phyloP scores from a whole-genome alignment of 2,888 invertebrate species.

The Andrena camellia region DNA sequence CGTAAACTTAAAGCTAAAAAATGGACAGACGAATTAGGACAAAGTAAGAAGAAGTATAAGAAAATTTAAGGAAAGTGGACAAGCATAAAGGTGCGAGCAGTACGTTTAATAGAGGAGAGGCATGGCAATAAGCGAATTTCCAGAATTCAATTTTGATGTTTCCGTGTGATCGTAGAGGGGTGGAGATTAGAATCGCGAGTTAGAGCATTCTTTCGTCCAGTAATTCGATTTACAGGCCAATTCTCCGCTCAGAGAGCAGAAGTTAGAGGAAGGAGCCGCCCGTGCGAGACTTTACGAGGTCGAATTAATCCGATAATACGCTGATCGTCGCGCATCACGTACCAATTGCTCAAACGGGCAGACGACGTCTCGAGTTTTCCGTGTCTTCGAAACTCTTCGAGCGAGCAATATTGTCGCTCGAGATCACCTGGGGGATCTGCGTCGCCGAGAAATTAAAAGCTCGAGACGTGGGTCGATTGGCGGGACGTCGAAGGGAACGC shows the following conservation, averaged over 20 bases:
- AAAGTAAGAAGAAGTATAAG: too few relatives aligned
- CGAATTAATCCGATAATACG: slow-evolving; percentile 60
- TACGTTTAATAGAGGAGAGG: too few relatives aligned
- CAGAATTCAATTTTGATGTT: too few relatives aligned
- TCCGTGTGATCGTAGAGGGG: too few relatives aligned
- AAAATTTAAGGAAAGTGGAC: too few relatives aligned
- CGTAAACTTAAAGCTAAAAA: too few relatives aligned
- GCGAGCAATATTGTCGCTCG: not conserved
- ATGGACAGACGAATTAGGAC: too few relatives aligned
- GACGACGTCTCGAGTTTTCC: slow-evolving; percentile 32
- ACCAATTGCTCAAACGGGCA: slow-evolving; percentile 41
- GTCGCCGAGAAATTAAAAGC: slow-evolving; percentile 24
- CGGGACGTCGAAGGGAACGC: not conserved
- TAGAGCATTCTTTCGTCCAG: not conserved
- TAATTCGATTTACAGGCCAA: slow-evolving; percentile 7
- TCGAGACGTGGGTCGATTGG: slow-evolving; percentile 9
- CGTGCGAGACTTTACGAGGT: slow-evolving; percentile 38
- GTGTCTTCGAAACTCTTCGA: slow-evolving; percentile 29
- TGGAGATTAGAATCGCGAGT: too few relatives aligned
- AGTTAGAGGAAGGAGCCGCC: slow-evolving; percentile 29
- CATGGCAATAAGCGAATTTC: too few relatives aligned
- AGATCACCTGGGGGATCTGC: not conserved
- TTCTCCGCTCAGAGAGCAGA: slow-evolving; percentile 33
- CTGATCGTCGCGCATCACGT: slow-evolving; percentile 53
- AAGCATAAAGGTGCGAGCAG: too few relatives aligned